Evolutionary conservation across 2,888 invertebrate species (phyloP), one percentile per base, ranked within the genome.

Genomic region (Chydorus sphaericus): DNA sequence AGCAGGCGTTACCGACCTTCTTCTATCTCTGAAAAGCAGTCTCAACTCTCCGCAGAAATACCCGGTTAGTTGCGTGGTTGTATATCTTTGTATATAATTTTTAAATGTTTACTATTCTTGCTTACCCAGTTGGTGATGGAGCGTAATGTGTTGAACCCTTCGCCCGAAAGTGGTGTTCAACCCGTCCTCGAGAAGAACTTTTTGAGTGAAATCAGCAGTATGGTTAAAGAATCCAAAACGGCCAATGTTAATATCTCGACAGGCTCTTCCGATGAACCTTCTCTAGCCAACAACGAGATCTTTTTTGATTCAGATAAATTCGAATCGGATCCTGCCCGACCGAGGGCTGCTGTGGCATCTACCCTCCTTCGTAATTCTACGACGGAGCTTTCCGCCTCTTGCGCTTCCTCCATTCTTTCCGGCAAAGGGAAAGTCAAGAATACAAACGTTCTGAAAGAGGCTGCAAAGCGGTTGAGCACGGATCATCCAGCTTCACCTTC

Each of bases 241-340:
- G 72, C 76, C 38, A 78, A 77, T 62, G 75, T 76, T 0, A 78
- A 78, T 65, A 76, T 78, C 33, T 59, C 66, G 6, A 62, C 67
- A 14, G 52, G 33, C 11, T 50, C 50, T 16, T 20, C 30, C 11
- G 60, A 60, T 11, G n/a, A n/a, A n/a, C n/a, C n/a, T n/a, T 37
- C 52, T 4, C 68, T 68, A 48, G 67, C 71, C 52, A 74, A 74
- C 59, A 75, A 74, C 54, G 69, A 71, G 54, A 70, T 76, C 29
- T 69, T 72, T 59, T 75, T 72, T 55, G 77, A 77, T 63, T 77
- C 77, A 0, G 75, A 75, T 57, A 78, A 78, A 62, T 78, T 73
- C 66, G 66, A 67, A 18, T 30, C 70, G 70, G 1, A 74, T 58
- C 72, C 72, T 49, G 76, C 59, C 18, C 60, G 65, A 48, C 66